phyloP scores from a whole-genome alignment of 2,888 invertebrate species.

The Caenorhabditis sp. region DNA sequence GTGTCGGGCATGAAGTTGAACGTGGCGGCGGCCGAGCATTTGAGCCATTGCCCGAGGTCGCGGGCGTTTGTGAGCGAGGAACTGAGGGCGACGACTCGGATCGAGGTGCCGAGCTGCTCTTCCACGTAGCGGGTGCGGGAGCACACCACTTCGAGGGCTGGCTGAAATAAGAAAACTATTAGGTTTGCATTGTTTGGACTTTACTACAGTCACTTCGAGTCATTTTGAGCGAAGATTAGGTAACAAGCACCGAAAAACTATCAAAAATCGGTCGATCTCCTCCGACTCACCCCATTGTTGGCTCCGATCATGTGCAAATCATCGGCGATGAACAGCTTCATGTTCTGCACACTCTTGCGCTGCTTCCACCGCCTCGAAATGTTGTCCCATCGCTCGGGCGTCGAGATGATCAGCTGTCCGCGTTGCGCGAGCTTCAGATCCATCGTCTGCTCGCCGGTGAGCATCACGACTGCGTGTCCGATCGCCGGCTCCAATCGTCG shows the following conservation, averaged over 20 bases:
- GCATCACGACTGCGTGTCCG: constrained; percentile 87
- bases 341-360: constrained; percentile 96
- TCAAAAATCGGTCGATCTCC: background rate
- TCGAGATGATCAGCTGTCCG: constrained; percentile 92
- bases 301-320: constrained; percentile 87
- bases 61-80: constrained; percentile 93
- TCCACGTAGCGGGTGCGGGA: constrained; percentile 93
- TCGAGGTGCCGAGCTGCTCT: constrained; percentile 85
- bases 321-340: constrained; percentile 95
- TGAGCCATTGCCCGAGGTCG: constrained; percentile 76
- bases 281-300: constrained; percentile 80
- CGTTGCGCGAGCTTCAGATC: constrained; percentile 89
- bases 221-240: too few species aligned
- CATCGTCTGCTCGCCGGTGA: constrained; percentile 97
- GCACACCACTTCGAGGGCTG: constrained; percentile 93
- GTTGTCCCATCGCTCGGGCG: constrained; percentile 89
- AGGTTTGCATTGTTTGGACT: too few species aligned
- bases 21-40: constrained; percentile 91
- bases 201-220: too few species aligned
- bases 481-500: constrained; percentile 85
- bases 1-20: constrained; percentile 99
- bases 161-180: constrained; percentile 81
- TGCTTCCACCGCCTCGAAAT: constrained; percentile 98
- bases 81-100: constrained; percentile 89
- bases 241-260: background rate